Evolutionary conservation across 2,113 vertebrate genomes (phyloP).

Genomic region (Oxyruncus cristatus): DNA sequence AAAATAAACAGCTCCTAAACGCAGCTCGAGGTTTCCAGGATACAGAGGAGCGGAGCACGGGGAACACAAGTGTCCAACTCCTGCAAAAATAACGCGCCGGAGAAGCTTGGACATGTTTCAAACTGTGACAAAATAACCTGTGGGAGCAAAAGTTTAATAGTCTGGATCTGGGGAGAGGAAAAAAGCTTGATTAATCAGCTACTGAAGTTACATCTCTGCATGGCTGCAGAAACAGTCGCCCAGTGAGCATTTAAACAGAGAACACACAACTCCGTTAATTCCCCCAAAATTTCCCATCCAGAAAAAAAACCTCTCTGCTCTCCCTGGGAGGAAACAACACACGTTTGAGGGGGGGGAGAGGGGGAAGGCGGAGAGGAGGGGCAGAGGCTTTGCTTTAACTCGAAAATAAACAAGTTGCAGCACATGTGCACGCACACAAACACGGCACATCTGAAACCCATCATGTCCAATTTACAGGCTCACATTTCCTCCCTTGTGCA

Average conservation of each 20-base stretch:
- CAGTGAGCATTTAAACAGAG: background rate
- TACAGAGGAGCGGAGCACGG: background rate
- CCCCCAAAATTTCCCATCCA: background rate
- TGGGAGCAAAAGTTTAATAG: constrained; percentile 49
- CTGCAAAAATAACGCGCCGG: background rate
- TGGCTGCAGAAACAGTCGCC: background rate
- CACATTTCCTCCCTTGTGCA: constrained; percentile 21
- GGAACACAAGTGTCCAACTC: background rate
- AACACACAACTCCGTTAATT: background rate
- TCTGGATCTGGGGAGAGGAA: constrained; percentile 18
- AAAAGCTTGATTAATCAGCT: constrained; percentile 33
- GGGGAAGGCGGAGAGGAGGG: background rate
- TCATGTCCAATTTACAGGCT: constrained; percentile 48
- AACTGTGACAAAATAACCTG: constrained; percentile 53
- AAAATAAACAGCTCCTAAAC: constrained; percentile 11
- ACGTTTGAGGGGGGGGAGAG: background rate
- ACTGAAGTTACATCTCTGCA: background rate
- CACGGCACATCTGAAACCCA: constrained; percentile 51
- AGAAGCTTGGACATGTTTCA: constrained; percentile 14
- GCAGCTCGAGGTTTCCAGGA: constrained; percentile 22
- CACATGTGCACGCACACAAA: constrained; percentile 59
- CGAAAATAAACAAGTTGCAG: constrained; percentile 61
- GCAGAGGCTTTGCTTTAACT: constrained; percentile 33
- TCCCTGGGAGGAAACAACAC: background rate
- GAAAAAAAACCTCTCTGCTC: background rate